Conservation (phyloP, 2,888 invertebrate species). For the Taenaris catops region DNA sequence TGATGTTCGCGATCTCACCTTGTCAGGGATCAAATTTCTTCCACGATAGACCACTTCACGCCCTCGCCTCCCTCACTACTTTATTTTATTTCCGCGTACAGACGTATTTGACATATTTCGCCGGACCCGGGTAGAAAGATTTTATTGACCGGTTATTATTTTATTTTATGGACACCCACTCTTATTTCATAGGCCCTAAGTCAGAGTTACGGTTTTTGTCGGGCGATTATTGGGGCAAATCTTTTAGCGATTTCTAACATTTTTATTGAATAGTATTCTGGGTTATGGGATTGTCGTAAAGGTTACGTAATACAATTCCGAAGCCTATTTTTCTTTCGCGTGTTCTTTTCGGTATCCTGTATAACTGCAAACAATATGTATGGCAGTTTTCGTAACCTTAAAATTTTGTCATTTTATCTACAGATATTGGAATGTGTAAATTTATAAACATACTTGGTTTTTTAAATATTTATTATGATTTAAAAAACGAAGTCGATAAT, state of each 20-base stretch:
- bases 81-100: conserved; percentile 40
- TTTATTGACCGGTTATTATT: conserved; percentile 78
- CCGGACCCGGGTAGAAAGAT: conserved; percentile 51
- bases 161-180: conserved; percentile 75
- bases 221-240: conserved; percentile 65
- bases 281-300: conserved; percentile 51
- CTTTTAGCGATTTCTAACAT: conserved; percentile 52
- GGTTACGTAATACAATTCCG: conserved; percentile 40
- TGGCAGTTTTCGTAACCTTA: no score
- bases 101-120: conserved; percentile 70
- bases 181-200: conserved; percentile 71
- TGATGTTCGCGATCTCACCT: conserved; percentile 58
- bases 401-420: no score
- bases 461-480: no score
- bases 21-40: conserved; percentile 66
- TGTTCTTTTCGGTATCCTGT: background rate
- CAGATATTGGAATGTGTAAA: no score
- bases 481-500: no score
- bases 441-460: no score
- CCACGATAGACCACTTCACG: conserved; percentile 46
- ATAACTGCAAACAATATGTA: no score
- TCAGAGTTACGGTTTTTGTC: conserved; percentile 66
- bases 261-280: conserved; percentile 60
- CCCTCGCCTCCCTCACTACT: conserved; percentile 46
- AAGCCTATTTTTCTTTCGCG: conserved; percentile 27